Base-by-base conservation (phyloP, 2,113 vertebrate species). In the Embiotoca jacksoni region DNA sequence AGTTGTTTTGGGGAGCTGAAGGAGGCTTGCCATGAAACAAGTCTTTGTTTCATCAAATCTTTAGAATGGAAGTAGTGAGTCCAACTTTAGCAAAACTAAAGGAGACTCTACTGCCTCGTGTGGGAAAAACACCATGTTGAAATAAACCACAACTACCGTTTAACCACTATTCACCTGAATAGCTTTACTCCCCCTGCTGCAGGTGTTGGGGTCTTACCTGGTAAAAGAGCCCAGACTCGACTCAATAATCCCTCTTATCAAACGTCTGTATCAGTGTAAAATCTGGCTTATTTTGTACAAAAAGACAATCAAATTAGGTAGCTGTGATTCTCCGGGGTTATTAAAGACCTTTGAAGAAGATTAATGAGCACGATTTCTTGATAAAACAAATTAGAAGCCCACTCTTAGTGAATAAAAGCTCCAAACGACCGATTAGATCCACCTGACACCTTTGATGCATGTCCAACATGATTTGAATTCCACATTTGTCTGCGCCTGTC, bases 331-430 rank as follows among this genome's bases (percentile, higher is more conserved):
- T 66, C 32, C 15, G 3, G 41, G 8, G 31, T 55, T 75, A 72
- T 76, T 60, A 52, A 84, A 69, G 61, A 72, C 47, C 23, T 60
- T 58, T 63, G 75, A 74, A 74, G 69, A 56, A 72, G 61, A 84
- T 89, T 75, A 85, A 75, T 84, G 74, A 89, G 35, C 1, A 16
- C 47, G 56, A 81, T 74, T 76, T 69, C 41, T 46, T 41, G 84
- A 92, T 91, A 89, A 89, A 52, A 81, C 65, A 68, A 89, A 89
- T 81, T 60, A 68, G 31, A 76, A 82, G 47, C 72, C 52, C 4
- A 31, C 33, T 60, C 64, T 60, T 55, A 59, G 58, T 78, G 56
- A 46, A 46, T 15, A 41, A 82, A 78, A 50, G 50, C 60, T 78
- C 57, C 1, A 23, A 54, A 36, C 46, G 39, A 82, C 80, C 88